Evolutionary conservation across 2,888 invertebrate genomes (phyloP), one percentile per base, ranked within the genome.

Genomic region (Tetropium fuscum): DNA sequence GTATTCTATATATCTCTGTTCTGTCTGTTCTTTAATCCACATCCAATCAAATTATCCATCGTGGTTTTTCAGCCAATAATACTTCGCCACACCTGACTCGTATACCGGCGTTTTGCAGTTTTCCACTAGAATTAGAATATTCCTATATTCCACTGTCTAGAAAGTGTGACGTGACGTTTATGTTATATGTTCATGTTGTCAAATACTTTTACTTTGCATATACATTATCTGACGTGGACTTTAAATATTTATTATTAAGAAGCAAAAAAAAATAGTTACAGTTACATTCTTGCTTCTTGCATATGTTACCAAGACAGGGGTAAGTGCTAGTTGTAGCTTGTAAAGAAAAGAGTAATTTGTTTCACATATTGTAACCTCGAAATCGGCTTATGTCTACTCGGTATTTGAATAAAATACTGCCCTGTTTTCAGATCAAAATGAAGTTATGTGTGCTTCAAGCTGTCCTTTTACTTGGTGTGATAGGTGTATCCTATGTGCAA

Each of bases 381-480:
- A 44, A 44, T 16, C 3, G 0, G 25, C 8, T 16, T 22, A 10
- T 8, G 7, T 19, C 7, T 20, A 10, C 22, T 6, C 13, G 4
- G n/a, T 15, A 16, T 4, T 2, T 6, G 15, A 41, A 20, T 6
- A 6, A 19, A 19, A 6, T 10, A 10, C 6, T 41, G 11, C 20
- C 8, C 11, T 60, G 41, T 48, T 66, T 66, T 53, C 53, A 65
- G 65, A 30, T 27, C 25, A 55, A 25, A 48, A 72, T 72, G 71
- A 53, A 60, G 32, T 48, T 64, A 10, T 49, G 60, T 11, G 15
- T 59, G 40, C 11, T 56, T 40, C 27, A 56, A 15, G 15, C 61
- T 38, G 45, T 47, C 25, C 43, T 68, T 10, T 8, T 66, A 43
- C 15, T 65, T 55, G 57, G 59, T 11, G 56, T 58, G 16, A 38